Conservation (phyloP, 2,888 invertebrate species). For the Tenthredo mesomela region DNA sequence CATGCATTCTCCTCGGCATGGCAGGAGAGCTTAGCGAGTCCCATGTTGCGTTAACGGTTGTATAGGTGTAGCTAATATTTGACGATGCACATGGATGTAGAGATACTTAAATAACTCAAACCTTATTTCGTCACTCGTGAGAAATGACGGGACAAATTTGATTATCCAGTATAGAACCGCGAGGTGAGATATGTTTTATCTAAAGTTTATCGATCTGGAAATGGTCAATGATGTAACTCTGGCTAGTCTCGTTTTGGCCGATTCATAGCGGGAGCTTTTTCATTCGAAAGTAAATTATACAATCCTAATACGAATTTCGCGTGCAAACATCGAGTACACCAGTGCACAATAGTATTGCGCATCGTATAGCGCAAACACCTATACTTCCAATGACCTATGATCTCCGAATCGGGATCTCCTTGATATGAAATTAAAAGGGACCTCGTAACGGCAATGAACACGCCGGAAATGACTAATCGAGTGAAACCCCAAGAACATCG, state of each 20-base stretch:
- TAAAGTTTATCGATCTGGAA: slow-evolving; percentile 3
- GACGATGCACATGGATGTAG: neutral
- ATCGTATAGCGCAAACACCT: neutral
- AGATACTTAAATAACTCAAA: neutral
- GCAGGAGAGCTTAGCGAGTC: slow-evolving; percentile 60
- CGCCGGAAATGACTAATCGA: slow-evolving; percentile 10
- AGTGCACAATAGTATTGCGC: no score
- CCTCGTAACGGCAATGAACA: slow-evolving; percentile 23
- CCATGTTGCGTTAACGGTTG: slow-evolving; percentile 70
- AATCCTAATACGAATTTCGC: neutral
- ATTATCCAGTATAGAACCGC: neutral
- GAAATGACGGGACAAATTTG: neutral
- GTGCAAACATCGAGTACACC: neutral
- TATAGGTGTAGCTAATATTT: neutral
- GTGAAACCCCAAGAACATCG: slow-evolving; percentile 21
- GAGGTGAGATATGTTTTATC: neutral
- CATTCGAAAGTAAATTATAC: neutral
- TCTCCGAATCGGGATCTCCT: neutral
- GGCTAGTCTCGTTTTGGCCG: neutral
- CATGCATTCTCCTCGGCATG: slow-evolving; percentile 44
- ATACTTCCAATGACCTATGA: neutral
- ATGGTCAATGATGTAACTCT: neutral
- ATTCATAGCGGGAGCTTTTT: neutral
- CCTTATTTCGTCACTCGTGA: neutral
- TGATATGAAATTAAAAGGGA: neutral